phyloP scores from a whole-genome alignment of 2,113 vertebrate genomes.

The Alethe castanea region DNA sequence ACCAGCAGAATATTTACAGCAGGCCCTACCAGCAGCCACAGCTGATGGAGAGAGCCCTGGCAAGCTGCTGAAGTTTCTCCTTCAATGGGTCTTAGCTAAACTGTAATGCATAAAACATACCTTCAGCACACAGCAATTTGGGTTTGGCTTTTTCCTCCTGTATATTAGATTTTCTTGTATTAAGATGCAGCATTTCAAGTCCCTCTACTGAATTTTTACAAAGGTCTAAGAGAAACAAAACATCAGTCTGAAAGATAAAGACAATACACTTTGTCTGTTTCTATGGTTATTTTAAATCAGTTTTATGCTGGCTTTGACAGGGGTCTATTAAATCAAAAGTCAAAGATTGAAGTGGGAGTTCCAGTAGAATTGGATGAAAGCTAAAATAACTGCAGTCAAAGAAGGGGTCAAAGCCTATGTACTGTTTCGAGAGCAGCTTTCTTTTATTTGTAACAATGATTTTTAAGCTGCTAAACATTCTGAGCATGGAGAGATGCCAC shows the following conservation, averaged over 20 bases:
- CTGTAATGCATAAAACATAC: neutral
- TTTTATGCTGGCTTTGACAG: neutral
- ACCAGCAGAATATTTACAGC: conserved; percentile 16
- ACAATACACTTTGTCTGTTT: conserved; percentile 23
- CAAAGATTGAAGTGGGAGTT: conserved; percentile 14
- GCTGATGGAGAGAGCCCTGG: neutral
- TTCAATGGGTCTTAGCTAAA: neutral
- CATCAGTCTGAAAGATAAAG: conserved; percentile 1
- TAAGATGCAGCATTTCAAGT: neutral
- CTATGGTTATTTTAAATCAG: conserved; percentile 31
- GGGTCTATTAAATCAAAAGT: conserved; percentile 18
- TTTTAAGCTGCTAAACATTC: neutral
- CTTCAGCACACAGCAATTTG: neutral
- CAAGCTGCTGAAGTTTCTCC: conserved; percentile 25
- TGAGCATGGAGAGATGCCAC: neutral
- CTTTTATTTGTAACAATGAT: neutral
- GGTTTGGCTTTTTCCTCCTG: neutral
- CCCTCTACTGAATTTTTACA: neutral
- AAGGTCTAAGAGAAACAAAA: neutral
- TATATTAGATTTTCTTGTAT: neutral
- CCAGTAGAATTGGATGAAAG: neutral
- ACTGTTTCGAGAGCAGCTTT: neutral
- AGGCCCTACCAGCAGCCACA: neutral
- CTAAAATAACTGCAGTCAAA: neutral
- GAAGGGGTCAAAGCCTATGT: neutral